A percentile compares a stretch with the other conserved stretches of the same genome.
Evolutionary conservation across 2,797 vertebrate species (phyloP).

Genomic region (Mus minutoides): DNA sequence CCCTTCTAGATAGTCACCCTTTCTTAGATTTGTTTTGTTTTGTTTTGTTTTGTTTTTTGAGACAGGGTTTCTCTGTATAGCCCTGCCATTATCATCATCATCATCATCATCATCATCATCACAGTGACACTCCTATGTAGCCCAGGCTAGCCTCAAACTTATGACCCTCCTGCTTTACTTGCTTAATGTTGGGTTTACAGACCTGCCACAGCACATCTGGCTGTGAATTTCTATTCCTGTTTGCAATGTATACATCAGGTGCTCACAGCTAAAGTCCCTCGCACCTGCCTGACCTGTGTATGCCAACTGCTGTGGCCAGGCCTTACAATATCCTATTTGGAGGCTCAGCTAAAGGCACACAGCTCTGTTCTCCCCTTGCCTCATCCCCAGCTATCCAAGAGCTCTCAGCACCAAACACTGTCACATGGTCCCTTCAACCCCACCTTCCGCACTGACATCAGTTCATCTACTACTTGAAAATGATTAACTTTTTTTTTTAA

Average conservation of each 20-base stretch:
- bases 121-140: background rate
- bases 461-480: conserved; percentile 19
- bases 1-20: background rate
- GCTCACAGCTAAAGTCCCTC: background rate
- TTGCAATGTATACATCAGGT: background rate
- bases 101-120: background rate
- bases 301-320: background rate
- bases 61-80: no score
- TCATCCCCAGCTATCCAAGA: background rate
- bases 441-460: background rate
- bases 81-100: no score
- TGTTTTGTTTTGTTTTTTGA: no score
- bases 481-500: conserved; percentile 29
- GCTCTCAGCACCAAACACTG: background rate
- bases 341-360: background rate
- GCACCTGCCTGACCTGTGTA: background rate
- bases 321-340: background rate
- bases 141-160: background rate
- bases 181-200: background rate
- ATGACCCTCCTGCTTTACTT: background rate
- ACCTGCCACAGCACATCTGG: background rate
- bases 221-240: background rate
- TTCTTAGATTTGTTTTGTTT: background rate
- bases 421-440: background rate
- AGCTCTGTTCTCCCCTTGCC: accelerated